Base-by-base conservation (phyloP, 2,113 vertebrate genomes). In the Heloderma charlesbogerti region DNA sequence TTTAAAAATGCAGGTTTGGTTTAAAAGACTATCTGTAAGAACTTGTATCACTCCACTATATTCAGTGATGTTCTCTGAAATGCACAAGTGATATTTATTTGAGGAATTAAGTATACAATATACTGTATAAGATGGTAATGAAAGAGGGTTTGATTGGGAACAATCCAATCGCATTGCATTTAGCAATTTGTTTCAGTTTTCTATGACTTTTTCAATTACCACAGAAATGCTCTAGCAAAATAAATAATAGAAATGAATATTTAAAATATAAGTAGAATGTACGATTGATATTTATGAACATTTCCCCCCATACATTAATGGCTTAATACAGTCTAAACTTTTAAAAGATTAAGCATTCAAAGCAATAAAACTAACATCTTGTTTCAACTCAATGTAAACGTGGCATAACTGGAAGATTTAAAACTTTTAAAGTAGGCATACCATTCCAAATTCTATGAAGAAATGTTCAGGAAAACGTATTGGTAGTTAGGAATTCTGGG, bases 371-470 rank as follows among this genome's bases (percentile, higher is more conserved):
- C 27, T 72, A 71, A 51, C 16, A 37, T 67, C 31, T 51, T 9
- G 27, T 88, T 29, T 48, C n/a, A 54, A 45, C 43, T 72, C 15
- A 20, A 4, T 16, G 60, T 75, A 79, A 48, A 31, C 3, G 63
- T 63, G 37, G 20, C 31, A n/a, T 84, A 85, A 85, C 0, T 66
- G 31, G 29, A 27, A 78, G 71, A 4, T 2, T 87, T 18, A 3
- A 48, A 75, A 37, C 0, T 20, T 78, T 37, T 7, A 3, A 63
- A 37, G 57, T 27, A 84, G 71, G 12, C 0, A 0, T 66, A 34
- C 31, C 87, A 51, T 16, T 2, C 6, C 37, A n/a, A 43, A 40
- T 69, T 66, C 74, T 92, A 27, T 88, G 95, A 83, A 93, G 88
- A 82, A 89, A 83, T 27, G 69, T 9, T 34, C 72, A 85, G 60